Conservation (phyloP, 2,888 invertebrate genomes). For the Melanostoma scalare region DNA sequence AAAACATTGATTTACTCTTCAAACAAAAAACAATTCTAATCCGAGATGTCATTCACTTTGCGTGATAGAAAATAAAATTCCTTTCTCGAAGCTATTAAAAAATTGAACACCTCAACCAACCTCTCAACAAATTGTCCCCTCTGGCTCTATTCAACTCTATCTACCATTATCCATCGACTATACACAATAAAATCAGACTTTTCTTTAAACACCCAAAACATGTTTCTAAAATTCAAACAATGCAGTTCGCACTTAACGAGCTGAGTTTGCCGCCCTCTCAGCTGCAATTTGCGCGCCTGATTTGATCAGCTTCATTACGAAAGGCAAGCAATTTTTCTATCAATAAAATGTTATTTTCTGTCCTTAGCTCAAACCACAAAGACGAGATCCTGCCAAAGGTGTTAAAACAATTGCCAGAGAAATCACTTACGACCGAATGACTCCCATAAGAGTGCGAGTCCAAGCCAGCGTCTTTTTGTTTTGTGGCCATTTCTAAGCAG, state of each 20-base stretch:
- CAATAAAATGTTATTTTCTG: conserved; percentile 28
- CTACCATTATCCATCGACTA: neutral
- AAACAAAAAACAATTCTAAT: neutral
- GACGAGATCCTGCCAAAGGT: conserved; percentile 61
- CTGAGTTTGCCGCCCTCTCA: conserved; percentile 46
- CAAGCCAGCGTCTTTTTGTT: conserved; percentile 36
- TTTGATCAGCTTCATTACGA: conserved; percentile 47
- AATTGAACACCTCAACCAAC: conserved; percentile 14
- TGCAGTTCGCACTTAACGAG: conserved; percentile 49
- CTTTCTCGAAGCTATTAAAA: conserved; percentile 17
- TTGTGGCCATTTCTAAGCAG: conserved; percentile 11
- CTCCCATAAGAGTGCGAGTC: conserved; percentile 16
- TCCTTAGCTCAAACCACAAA: conserved; percentile 27
- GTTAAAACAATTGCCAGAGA: conserved; percentile 62
- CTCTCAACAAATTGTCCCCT: conserved; percentile 28
- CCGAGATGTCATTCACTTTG: neutral
- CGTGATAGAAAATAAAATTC: conserved; percentile 15
- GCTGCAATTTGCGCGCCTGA: conserved; percentile 53
- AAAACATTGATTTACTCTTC: neutral
- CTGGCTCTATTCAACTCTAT: neutral
- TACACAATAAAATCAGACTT: neutral
- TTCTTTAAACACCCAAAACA: conserved; percentile 7
- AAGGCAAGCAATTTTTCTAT: conserved; percentile 63
- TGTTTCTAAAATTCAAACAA: conserved; percentile 26
- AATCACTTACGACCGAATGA: conserved; percentile 61